Conservation (phyloP, 1,140 invertebrate species). For the Drosophila miranda region DNA sequence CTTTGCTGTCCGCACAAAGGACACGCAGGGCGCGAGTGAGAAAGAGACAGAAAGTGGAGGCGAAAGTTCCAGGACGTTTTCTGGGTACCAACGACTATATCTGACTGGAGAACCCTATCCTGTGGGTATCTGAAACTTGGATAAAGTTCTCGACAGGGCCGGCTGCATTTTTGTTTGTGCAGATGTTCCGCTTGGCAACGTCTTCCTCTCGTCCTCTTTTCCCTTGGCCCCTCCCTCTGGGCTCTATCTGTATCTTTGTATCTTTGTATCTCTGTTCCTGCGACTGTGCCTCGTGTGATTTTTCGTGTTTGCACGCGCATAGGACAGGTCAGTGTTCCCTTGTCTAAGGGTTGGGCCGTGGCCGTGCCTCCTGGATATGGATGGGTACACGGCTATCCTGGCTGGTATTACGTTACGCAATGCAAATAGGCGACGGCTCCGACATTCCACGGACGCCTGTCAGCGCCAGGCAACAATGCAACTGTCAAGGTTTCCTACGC, state of each 20-base stretch:
- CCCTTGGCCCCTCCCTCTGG: not conserved
- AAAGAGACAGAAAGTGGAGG: not conserved
- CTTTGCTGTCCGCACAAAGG: conserved; percentile 71
- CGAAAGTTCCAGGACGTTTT: not conserved
- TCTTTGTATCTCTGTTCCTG: not conserved
- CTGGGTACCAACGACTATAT: too few species aligned
- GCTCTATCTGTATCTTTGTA: conserved; percentile 18
- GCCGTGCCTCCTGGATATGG: conserved; percentile 16
- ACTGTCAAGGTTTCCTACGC: conserved; percentile 67
- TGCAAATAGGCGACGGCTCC: conserved; percentile 57
- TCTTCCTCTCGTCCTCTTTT: too few species aligned
- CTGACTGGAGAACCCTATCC: too few species aligned
- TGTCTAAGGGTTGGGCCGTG: conserved; percentile 16
- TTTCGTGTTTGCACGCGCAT: conserved; percentile 31
- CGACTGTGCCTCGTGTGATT: conserved; percentile 31
- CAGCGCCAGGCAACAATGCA: conserved; percentile 66
- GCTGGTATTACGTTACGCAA: conserved; percentile 69
- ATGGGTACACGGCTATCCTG: conserved; percentile 23
- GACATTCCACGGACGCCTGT: conserved; percentile 24
- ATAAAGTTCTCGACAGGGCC: conserved; percentile 30
- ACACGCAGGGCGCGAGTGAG: conserved; percentile 48
- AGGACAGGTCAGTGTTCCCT: conserved; percentile 70
- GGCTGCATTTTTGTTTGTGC: conserved; percentile 65
- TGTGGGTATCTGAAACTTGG: not conserved
- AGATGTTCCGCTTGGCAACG: conserved; percentile 47